These are phyloP conservation scores for Crioceris asparagi DNA, from an alignment of 2,888 invertebrate genomes.

Conservation along the genomic window DNA sequence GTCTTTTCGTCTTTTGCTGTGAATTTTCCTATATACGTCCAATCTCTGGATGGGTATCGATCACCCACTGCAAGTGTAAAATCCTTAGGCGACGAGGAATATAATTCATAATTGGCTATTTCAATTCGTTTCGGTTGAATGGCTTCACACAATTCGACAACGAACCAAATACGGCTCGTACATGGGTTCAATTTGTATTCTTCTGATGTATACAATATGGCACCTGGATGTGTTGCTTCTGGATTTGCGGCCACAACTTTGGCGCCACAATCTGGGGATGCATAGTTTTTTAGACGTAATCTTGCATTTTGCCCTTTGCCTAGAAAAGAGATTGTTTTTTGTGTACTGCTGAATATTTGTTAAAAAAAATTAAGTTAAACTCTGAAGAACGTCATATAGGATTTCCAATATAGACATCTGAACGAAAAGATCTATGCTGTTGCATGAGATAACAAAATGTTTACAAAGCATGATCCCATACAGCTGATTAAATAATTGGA, in stretches of 20 bases:
- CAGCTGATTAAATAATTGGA: no score
- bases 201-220: constrained; percentile 84
- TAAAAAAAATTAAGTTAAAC: no score
- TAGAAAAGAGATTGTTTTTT: no score
- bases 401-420: no score
- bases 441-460: no score
- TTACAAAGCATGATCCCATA: no score
- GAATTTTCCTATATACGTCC: constrained; percentile 82
- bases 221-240: constrained; percentile 78
- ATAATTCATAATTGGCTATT: constrained; percentile 94
- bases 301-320: constrained; percentile 22
- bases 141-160: constrained; percentile 95
- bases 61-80: constrained; percentile 82
- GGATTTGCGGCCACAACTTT: constrained; percentile 88
- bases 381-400: no score
- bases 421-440: no score
- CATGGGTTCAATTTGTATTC: constrained; percentile 98
- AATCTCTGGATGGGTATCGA: constrained; percentile 83
- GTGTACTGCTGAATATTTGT: no score
- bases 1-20: constrained; percentile 77
- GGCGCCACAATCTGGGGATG: constrained; percentile 93
- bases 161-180: constrained; percentile 86
- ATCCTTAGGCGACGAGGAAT: constrained; percentile 92
- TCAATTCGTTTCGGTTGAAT: constrained; percentile 93
- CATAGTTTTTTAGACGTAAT: constrained; percentile 75